These are phyloP conservation scores for Maniola jurtina DNA, from an alignment of 1,140 invertebrate genomes.

Conservation along the genomic window DNA sequence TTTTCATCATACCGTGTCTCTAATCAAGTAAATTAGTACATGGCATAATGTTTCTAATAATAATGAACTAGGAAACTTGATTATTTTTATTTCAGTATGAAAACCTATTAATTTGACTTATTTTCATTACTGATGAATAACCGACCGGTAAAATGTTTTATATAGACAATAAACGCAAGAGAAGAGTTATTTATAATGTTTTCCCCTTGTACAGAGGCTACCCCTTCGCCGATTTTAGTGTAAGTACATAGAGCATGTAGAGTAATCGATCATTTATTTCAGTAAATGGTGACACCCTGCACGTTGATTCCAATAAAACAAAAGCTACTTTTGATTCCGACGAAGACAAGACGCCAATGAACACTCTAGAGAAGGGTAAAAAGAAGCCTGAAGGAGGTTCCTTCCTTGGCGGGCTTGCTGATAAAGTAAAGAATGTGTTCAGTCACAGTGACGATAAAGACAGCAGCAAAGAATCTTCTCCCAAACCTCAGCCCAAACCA, in stretches of 20 bases:
- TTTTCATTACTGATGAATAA: neutral
- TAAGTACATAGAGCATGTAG: constrained; percentile 27
- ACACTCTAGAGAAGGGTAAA: constrained; percentile 70
- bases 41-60: neutral
- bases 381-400: constrained; percentile 62
- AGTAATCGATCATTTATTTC: constrained; percentile 38
- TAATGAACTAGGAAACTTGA: neutral
- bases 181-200: constrained; percentile 11
- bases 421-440: constrained; percentile 69
- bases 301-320: constrained; percentile 70
- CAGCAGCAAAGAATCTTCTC: constrained; percentile 57
- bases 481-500: constrained; percentile 60
- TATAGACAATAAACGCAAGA: neutral
- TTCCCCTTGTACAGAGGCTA: constrained; percentile 22
- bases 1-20: constrained; percentile 1
- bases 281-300: constrained; percentile 66
- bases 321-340: constrained; percentile 77
- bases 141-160: neutral
- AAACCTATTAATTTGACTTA: neutral
- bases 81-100: neutral
- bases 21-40: neutral
- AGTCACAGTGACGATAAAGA: constrained; percentile 64
- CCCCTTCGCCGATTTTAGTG: constrained; percentile 20
- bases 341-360: constrained; percentile 74
- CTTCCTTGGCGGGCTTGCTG: constrained; percentile 66